These are phyloP conservation scores for Stenotaenia linearis DNA, from an alignment of 2,888 invertebrate species.

Conservation along the genomic window DNA sequence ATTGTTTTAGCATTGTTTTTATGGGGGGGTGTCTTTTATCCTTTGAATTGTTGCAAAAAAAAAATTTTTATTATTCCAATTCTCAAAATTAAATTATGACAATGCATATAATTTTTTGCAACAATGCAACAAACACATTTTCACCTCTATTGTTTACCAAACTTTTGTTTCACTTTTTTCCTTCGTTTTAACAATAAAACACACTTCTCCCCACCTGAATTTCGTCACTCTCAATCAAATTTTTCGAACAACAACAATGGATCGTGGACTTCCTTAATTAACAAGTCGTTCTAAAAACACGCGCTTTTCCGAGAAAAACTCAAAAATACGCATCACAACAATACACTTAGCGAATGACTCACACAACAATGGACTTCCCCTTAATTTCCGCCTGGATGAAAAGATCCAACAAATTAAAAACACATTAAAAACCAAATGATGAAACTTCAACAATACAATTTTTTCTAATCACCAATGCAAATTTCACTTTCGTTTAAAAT, in stretches of 20 bases:
- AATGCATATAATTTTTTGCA: too few species aligned
- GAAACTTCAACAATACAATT: not conserved
- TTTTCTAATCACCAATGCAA: not conserved
- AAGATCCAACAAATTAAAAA: not conserved
- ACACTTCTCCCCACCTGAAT: not conserved
- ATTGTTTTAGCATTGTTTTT: too few species aligned
- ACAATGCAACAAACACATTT: too few species aligned
- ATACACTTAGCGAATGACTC: not conserved
- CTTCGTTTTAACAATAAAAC: not conserved
- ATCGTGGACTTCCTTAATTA: not conserved
- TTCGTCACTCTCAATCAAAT: not conserved
- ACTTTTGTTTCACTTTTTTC: too few species aligned
- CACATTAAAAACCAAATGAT: not conserved
- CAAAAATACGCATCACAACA: not conserved
- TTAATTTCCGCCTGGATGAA: not conserved
- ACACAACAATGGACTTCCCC: not conserved
- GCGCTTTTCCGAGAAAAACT: not conserved
- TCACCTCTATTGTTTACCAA: too few species aligned
- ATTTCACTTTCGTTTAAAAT: too few species aligned
- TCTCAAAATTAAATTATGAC: too few species aligned
- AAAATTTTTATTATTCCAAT: too few species aligned
- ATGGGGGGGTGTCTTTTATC: too few species aligned
- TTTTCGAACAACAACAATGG: not conserved
- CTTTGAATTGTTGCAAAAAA: too few species aligned
- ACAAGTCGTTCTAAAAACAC: not conserved